phyloP scores from a whole-genome alignment of 1,140 invertebrate genomes.

The Rhyzopertha dominica region DNA sequence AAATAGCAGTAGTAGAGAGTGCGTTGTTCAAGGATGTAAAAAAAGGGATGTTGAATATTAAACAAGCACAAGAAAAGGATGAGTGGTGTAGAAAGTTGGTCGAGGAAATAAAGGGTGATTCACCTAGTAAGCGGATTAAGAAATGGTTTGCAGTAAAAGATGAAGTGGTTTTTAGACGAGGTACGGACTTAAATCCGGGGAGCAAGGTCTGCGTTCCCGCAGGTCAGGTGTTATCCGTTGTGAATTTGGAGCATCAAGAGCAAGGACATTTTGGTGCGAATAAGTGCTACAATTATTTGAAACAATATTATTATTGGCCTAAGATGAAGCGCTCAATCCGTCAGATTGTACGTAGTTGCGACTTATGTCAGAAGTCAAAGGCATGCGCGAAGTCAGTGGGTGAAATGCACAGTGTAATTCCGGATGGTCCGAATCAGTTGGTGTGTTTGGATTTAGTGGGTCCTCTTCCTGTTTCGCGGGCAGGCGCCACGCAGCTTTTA shows the following conservation, averaged over 20 bases:
- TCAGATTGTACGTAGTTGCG: constrained; percentile 3
- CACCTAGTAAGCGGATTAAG: background rate
- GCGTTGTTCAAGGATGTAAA: background rate
- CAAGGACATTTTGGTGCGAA: constrained; percentile 6
- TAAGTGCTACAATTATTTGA: background rate
- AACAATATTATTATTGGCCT: constrained; percentile 6
- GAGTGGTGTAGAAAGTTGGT: background rate
- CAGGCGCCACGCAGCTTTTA: constrained; percentile 7
- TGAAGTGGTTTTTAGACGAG: background rate
- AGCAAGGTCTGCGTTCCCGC: constrained; percentile 4
- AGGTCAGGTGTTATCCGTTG: background rate
- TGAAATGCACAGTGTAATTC: constrained; percentile 2
- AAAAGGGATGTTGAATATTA: background rate
- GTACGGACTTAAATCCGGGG: background rate
- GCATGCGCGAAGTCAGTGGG: background rate
- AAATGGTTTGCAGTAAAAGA: constrained; percentile 6
- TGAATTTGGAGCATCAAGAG: constrained; percentile 1
- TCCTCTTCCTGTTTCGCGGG: background rate
- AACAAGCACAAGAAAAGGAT: background rate
- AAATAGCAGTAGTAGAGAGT: background rate
- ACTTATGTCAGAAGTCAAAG: constrained; percentile 11
- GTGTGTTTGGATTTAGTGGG: constrained; percentile 9
- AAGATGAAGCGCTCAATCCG: background rate
- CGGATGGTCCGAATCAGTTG: constrained; percentile 7
- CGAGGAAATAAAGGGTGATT: background rate